A percentile compares a stretch with the other conserved stretches of the same genome.
These are phyloP conservation scores for Caenorhabditis afra DNA, from an alignment of 2,888 invertebrate genomes.

Conservation along the genomic window DNA sequence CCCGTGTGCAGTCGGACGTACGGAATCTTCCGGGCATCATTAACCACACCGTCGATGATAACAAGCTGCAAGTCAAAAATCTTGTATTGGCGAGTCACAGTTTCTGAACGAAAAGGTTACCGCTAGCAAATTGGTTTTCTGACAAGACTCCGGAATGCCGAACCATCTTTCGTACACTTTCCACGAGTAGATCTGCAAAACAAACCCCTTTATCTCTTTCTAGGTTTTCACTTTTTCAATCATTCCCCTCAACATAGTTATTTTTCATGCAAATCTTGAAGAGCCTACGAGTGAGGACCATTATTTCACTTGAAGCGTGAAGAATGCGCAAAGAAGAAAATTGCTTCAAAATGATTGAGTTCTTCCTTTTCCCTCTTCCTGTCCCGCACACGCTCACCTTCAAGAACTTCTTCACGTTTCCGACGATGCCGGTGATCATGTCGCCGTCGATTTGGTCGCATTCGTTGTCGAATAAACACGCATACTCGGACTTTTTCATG, in stretches of 20 bases:
- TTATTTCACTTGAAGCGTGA: background rate
- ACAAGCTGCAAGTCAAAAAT: slow-evolving; percentile 60
- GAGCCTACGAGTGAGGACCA: background rate
- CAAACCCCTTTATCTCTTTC: background rate
- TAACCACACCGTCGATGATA: slow-evolving; percentile 74
- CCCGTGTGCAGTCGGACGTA: slow-evolving; percentile 73
- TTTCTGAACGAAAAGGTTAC: slow-evolving; percentile 26
- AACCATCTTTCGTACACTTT: slow-evolving; percentile 78
- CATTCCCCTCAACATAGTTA: background rate
- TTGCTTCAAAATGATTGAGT: slow-evolving; percentile 44
- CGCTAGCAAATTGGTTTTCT: slow-evolving; percentile 63
- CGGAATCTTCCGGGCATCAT: slow-evolving; percentile 76
- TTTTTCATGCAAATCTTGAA: slow-evolving; percentile 9
- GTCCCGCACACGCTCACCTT: slow-evolving; percentile 59
- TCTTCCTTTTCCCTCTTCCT: slow-evolving; percentile 52
- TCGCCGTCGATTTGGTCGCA: slow-evolving; percentile 72
- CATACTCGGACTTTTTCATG: slow-evolving; percentile 61
- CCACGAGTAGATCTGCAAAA: slow-evolving; percentile 73
- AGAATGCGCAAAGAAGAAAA: slow-evolving; percentile 17
- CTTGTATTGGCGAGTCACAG: too few relatives aligned
- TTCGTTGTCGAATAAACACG: slow-evolving; percentile 70
- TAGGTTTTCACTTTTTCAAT: background rate
- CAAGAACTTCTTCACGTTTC: slow-evolving; percentile 73
- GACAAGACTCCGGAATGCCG: slow-evolving; percentile 57
- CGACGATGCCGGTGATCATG: slow-evolving; percentile 73